A percentile compares a stretch with the other conserved stretches of the same genome.
Evolutionary conservation across 2,113 vertebrate genomes (phyloP).

Genomic region (Equus przewalskii): DNA sequence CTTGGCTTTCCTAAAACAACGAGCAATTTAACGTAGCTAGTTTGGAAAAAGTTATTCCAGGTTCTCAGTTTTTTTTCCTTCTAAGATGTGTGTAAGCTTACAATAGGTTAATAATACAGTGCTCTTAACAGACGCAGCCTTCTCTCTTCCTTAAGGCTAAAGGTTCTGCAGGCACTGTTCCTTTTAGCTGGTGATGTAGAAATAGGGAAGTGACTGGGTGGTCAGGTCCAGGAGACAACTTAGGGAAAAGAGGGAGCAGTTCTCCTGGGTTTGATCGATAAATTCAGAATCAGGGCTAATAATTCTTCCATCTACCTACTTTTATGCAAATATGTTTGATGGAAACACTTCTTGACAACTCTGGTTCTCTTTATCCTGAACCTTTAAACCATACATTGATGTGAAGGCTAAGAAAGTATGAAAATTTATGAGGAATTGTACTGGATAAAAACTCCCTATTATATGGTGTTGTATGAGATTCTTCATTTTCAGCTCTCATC

Average conservation of each 20-base stretch:
- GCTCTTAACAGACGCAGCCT: neutral
- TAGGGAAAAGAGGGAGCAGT: neutral
- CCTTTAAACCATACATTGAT: constrained; percentile 16
- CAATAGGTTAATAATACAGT: neutral
- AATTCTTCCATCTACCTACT: constrained; percentile 5
- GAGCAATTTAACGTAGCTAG: constrained; percentile 13
- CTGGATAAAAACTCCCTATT: constrained; percentile 34
- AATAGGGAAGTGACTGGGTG: neutral
- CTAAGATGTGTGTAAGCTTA: constrained; percentile 18
- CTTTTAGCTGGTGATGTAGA: neutral
- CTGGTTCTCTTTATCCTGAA: neutral
- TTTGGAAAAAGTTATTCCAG: constrained; percentile 50
- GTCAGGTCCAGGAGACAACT: neutral
- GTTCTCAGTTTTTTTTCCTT: neutral
- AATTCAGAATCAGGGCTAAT: neutral
- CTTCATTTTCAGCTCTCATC: constrained; percentile 48
- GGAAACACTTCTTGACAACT: neutral
- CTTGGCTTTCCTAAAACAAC: constrained; percentile 35
- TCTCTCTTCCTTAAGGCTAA: neutral
- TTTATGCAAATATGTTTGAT: neutral
- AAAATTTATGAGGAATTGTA: constrained; percentile 22
- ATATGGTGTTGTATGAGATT: neutral
- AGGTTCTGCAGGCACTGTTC: neutral
- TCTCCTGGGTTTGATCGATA: neutral
- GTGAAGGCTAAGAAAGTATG: neutral